Evolutionary conservation across 92 coral and sea anemone genomes (phyloP).

Genomic region (Paragorgia papillata): DNA sequence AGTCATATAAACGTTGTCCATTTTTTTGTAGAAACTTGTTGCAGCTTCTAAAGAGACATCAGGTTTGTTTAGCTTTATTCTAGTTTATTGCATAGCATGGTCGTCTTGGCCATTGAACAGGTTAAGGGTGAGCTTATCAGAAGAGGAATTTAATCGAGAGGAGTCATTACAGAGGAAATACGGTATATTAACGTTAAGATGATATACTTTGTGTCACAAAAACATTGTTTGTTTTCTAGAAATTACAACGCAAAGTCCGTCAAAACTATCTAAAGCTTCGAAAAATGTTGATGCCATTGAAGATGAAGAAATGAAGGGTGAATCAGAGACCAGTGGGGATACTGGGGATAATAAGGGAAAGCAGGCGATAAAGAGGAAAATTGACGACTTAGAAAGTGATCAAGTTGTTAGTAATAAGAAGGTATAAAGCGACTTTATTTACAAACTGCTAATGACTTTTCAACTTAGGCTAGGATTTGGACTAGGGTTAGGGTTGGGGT

Average conservation of each 20-base stretch:
- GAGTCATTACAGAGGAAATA: too few species aligned
- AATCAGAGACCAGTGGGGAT: neutral
- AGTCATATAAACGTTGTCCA: too few species aligned
- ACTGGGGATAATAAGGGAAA: neutral
- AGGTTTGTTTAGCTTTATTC: constrained; percentile 66
- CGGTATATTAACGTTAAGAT: too few species aligned
- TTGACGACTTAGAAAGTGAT: constrained; percentile 35
- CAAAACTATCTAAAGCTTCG: neutral
- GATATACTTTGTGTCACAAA: too few species aligned
- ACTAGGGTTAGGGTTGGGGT: too few species aligned
- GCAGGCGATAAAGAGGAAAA: constrained; percentile 59
- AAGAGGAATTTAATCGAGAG: too few species aligned
- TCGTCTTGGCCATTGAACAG: neutral
- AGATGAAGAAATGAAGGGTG: neutral
- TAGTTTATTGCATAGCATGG: neutral
- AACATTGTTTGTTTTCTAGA: neutral
- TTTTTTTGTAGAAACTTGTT: constrained; percentile 65
- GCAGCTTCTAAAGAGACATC: constrained; percentile 78
- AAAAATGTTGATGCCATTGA: neutral
- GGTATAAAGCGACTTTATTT: constrained; percentile 46
- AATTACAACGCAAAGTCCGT: neutral
- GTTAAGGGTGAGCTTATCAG: too few species aligned
- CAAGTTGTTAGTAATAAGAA: constrained; percentile 48
- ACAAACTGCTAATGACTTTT: too few species aligned
- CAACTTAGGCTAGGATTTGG: too few species aligned